These are phyloP conservation scores for Eilema sororculum DNA, from an alignment of 2,888 invertebrate species.

Conservation along the genomic window DNA sequence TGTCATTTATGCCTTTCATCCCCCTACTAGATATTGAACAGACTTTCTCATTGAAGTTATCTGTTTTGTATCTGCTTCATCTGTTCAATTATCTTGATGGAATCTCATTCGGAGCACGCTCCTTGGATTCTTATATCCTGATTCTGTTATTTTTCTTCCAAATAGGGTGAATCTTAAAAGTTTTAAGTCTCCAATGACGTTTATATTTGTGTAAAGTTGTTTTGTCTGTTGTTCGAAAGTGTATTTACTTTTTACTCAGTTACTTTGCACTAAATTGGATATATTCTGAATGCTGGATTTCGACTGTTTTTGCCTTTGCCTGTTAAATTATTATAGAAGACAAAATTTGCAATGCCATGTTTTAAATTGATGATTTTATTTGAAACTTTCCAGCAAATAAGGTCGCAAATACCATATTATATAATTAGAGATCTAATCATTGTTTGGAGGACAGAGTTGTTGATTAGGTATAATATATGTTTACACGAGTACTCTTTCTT, in stretches of 20 bases:
- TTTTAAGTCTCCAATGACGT: slow-evolving; percentile 34
- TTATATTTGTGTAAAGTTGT: slow-evolving; percentile 31
- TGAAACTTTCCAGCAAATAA: not conserved
- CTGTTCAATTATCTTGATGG: slow-evolving; percentile 43
- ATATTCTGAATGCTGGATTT: slow-evolving; percentile 19
- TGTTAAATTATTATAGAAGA: slow-evolving; percentile 23
- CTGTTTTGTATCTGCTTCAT: slow-evolving; percentile 32
- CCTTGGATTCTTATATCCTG: slow-evolving; percentile 25
- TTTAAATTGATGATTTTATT: not conserved
- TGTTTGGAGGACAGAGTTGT: not conserved
- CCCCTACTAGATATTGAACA: slow-evolving; percentile 14
- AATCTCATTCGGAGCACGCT: slow-evolving; percentile 43
- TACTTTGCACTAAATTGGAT: not conserved
- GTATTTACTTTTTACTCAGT: slow-evolving; percentile 23
- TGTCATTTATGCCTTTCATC: slow-evolving; percentile 36
- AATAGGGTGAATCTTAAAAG: slow-evolving; percentile 27
- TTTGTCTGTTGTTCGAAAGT: slow-evolving; percentile 16
- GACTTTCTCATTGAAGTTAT: slow-evolving; percentile 20
- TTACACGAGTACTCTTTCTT: not conserved
- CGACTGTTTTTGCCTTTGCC: slow-evolving; percentile 2
- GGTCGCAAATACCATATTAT: not conserved
- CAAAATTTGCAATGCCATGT: not conserved
- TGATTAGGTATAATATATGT: not conserved
- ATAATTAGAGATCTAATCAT: not conserved
- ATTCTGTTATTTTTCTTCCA: slow-evolving; percentile 40